phyloP scores from a whole-genome alignment of 2,888 invertebrate genomes.

The Eupithecia centaureata region DNA sequence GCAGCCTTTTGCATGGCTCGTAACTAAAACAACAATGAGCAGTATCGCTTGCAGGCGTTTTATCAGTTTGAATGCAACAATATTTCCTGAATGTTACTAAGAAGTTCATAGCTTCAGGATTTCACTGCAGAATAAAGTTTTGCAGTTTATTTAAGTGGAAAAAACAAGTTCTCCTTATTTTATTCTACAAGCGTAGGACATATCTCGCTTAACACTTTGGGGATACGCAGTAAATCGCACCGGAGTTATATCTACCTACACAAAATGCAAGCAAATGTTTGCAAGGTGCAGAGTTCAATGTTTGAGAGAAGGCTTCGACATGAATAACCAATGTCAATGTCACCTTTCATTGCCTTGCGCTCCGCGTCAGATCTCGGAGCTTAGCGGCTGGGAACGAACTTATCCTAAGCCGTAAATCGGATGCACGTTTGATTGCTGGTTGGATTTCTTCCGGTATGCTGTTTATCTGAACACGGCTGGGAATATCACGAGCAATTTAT shows the following conservation, averaged over 20 bases:
- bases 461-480: not conserved
- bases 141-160: not conserved
- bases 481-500: not conserved
- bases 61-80: conserved; percentile 35
- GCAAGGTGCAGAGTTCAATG: conserved; percentile 64
- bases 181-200: not conserved
- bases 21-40: conserved; percentile 48
- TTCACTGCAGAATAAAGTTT: not conserved
- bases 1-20: conserved; percentile 51
- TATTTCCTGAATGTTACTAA: conserved; percentile 13
- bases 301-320: conserved; percentile 52
- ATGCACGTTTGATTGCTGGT: conserved; percentile 20
- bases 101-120: not conserved
- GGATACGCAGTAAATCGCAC: conserved; percentile 3
- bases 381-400: conserved; percentile 13
- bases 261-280: conserved; percentile 56
- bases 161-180: not conserved
- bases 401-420: conserved; percentile 15
- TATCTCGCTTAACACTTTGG: not conserved
- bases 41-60: conserved; percentile 39
- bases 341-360: conserved; percentile 62
- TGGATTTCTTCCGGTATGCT: conserved; percentile 10
- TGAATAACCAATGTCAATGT: conserved; percentile 73
- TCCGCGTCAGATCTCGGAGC: conserved; percentile 8
- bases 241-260: not conserved